Base-by-base conservation (phyloP, 2,113 vertebrate genomes). In the Enhydra lutris region DNA sequence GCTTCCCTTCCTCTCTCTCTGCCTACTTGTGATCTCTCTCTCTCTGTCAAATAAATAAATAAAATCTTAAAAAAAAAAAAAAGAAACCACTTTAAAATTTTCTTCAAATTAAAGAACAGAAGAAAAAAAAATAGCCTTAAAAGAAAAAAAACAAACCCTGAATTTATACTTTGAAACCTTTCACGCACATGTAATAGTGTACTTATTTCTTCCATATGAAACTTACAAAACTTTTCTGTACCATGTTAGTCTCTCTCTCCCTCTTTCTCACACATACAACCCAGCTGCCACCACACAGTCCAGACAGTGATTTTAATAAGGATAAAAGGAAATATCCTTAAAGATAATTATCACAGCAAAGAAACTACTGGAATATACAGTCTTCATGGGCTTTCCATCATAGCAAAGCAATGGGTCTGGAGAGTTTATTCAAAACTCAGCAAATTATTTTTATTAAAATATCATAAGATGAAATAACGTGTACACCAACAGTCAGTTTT, bases 71-170 rank as follows among this genome's bases (percentile, higher is more conserved):
- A n/a, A n/a, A n/a, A n/a, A n/a, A n/a, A n/a, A n/a, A n/a, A n/a
- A 96, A 91, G n/a, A 97, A 94, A 92, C 93, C 34, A 87, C 69
- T 95, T 94, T 89, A 34, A 92, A 98, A 67, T 26, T 71, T 95
- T 59, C 50, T 79, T 90, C 52, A 78, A 89, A 90, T 84, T 96
- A 89, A 89, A 9, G 29, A 14, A 26, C 31, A 65, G 63, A 34
- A 31, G 63, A 31, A 14, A 29, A 65, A 7, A 6, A 65, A 7
- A 76, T 67, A 91, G 14, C 11, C 50, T 39, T 87, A 39, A 74
- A n/a, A 15, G 12, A 47, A 47, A 26, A 74, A 42, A 81, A 84
- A 17, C 9, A 57, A 55, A 65, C 24, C 31, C 8, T n/a, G 7
- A 95, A 81, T 63, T 76, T 73, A 85, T 59, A 95, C 73, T 50